Evolutionary conservation across 2,113 vertebrate species (phyloP).

Genomic region (Leucoraja erinaceus): DNA sequence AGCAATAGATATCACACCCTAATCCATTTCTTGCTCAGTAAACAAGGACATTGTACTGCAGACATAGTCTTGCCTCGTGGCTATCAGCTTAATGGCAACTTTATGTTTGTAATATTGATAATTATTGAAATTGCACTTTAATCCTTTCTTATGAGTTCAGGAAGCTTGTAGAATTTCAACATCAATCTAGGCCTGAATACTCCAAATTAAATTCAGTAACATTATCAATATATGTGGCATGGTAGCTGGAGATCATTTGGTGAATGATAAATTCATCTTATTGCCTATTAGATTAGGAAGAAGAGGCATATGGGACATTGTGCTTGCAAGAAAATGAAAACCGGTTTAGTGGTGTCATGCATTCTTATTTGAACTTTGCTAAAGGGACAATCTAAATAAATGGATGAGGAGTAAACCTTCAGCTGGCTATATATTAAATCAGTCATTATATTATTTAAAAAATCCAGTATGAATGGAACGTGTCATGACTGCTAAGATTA

Average conservation of each 20-base stretch:
- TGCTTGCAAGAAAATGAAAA: background rate
- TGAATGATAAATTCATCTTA: background rate
- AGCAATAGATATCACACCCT: background rate
- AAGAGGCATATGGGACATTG: background rate
- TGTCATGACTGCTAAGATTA: background rate
- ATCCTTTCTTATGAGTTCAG: background rate
- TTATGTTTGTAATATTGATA: background rate
- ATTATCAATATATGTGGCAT: background rate
- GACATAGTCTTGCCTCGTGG: background rate
- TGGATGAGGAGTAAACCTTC: background rate
- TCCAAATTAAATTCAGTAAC: background rate
- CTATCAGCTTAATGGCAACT: background rate
- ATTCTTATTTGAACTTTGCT: slow-evolving; percentile 13
- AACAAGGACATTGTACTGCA: background rate
- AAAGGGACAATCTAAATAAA: background rate
- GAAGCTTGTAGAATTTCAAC: slow-evolving; percentile 2
- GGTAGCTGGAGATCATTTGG: background rate
- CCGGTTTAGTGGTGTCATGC: background rate
- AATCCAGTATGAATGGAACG: background rate
- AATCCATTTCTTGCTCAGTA: slow-evolving; percentile 18
- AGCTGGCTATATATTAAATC: background rate
- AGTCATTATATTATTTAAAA: background rate
- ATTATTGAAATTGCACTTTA: background rate
- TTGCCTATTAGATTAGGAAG: background rate
- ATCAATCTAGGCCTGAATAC: background rate